These are phyloP conservation scores for Paramuricea clavata DNA, from an alignment of 92 coral and sea anemone genomes.

Conservation along the genomic window DNA sequence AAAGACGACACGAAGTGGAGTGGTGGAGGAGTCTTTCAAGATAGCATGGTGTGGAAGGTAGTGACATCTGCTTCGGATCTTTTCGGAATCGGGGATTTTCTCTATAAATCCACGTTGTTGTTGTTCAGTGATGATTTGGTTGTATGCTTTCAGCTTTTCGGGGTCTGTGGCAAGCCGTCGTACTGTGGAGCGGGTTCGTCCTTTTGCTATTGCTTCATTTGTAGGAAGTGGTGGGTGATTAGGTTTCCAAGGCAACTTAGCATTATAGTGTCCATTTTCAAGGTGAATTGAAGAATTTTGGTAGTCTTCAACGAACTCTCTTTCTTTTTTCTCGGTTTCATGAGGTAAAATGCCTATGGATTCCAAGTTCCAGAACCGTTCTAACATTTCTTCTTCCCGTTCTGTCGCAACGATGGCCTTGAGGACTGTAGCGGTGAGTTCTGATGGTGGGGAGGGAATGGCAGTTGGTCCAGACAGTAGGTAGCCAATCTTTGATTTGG, in stretches of 20 bases:
- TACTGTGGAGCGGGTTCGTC: slow-evolving; percentile 44
- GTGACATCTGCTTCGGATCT: slow-evolving; percentile 21
- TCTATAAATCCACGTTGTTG: slow-evolving; percentile 57
- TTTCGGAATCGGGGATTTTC: slow-evolving; percentile 39
- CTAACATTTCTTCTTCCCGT: too few species aligned
- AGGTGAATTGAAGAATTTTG: slow-evolving; percentile 40
- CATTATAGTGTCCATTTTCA: slow-evolving; percentile 12
- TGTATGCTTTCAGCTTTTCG: slow-evolving; percentile 35
- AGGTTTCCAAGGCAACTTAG: neutral
- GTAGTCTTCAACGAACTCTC: neutral
- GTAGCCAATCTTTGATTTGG: too few species aligned
- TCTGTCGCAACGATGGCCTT: too few species aligned
- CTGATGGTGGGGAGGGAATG: too few species aligned
- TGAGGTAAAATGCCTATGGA: too few species aligned
- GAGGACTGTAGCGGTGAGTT: too few species aligned
- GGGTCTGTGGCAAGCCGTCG: slow-evolving; percentile 32
- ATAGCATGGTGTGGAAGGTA: slow-evolving; percentile 74
- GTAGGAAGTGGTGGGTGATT: neutral
- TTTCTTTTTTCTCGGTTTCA: too few species aligned
- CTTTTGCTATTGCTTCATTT: slow-evolving; percentile 11
- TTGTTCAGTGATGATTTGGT: slow-evolving; percentile 39
- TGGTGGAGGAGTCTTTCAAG: slow-evolving; percentile 56
- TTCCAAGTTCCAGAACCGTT: too few species aligned
- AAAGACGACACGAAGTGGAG: slow-evolving; percentile 61
- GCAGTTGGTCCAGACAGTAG: too few species aligned